Evolutionary conservation across 2,113 vertebrate species (phyloP).

Genomic region (Psammodynastes pulverulentus): DNA sequence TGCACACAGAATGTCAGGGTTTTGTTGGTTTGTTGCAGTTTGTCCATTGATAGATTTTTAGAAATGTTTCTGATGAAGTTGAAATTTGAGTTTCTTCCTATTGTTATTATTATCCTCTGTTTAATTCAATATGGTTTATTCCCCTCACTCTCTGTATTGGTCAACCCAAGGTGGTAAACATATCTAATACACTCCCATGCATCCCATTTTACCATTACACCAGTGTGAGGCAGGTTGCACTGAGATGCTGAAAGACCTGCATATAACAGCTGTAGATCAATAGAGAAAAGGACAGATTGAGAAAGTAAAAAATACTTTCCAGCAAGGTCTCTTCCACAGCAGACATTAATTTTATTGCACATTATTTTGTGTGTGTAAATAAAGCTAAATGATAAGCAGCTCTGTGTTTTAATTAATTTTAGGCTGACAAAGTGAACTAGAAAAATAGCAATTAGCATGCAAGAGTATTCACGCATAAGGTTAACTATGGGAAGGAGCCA

Average conservation of each 20-base stretch:
- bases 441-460: constrained; percentile 19
- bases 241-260: not conserved
- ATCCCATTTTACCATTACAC: not conserved
- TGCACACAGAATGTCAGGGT: not conserved
- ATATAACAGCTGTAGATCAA: constrained; percentile 18
- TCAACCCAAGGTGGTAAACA: not conserved
- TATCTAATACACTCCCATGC: not conserved
- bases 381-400: constrained; percentile 26
- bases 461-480: constrained; percentile 6
- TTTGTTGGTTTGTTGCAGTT: not conserved
- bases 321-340: not conserved
- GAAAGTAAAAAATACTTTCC: not conserved
- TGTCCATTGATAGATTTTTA: not conserved
- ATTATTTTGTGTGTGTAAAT: constrained; percentile 27
- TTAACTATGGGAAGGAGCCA: constrained; percentile 6
- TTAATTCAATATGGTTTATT: too few species aligned
- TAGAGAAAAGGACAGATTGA: not conserved
- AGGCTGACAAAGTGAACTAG: constrained; percentile 12
- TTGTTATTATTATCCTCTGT: not conserved
- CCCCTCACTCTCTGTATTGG: too few species aligned
- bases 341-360: not conserved
- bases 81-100: not conserved
- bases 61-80: not conserved
- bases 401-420: constrained; percentile 14
- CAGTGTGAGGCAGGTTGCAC: not conserved